These are phyloP conservation scores for Pantelozetes paolii DNA, from an alignment of 2,888 invertebrate species.

Conservation along the genomic window DNA sequence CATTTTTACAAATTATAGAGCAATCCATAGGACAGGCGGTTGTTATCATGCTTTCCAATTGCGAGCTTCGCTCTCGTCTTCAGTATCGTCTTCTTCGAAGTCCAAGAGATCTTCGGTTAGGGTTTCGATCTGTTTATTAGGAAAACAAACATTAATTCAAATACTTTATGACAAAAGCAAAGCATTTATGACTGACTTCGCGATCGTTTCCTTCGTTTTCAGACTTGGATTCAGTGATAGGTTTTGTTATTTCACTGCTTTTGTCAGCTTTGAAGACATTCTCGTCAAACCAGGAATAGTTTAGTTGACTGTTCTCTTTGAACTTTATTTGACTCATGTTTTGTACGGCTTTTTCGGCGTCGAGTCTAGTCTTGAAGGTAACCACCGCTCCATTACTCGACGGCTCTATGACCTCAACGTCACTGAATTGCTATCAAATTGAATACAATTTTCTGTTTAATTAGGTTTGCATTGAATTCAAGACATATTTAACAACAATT, in stretches of 20 bases:
- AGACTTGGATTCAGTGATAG: background rate
- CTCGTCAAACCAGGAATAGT: constrained; percentile 39
- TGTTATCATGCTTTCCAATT: constrained; percentile 23
- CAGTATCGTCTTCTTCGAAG: constrained; percentile 16
- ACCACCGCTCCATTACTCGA: constrained; percentile 70
- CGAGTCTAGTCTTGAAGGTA: constrained; percentile 69
- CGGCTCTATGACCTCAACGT: constrained; percentile 74
- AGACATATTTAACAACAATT: background rate
- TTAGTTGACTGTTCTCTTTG: constrained; percentile 30
- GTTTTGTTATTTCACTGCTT: background rate
- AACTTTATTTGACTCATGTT: constrained; percentile 30
- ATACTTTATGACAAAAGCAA: background rate
- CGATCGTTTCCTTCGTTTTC: background rate
- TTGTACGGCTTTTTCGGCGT: constrained; percentile 64
- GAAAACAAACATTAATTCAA: background rate
- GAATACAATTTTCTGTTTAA: constrained; percentile 39
- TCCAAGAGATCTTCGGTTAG: constrained; percentile 6
- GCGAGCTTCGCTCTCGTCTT: constrained; percentile 30
- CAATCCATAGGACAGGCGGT: background rate
- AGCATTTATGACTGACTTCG: background rate
- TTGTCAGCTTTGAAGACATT: constrained; percentile 22
- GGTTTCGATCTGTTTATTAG: background rate
- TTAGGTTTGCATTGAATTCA: background rate
- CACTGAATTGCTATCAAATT: constrained; percentile 70
- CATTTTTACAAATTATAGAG: background rate